Percentiles rank a stretch among this genome's conserved stretches.
Evolutionary conservation across 2,888 invertebrate genomes (phyloP).

Genomic region (Anoncus sp.): DNA sequence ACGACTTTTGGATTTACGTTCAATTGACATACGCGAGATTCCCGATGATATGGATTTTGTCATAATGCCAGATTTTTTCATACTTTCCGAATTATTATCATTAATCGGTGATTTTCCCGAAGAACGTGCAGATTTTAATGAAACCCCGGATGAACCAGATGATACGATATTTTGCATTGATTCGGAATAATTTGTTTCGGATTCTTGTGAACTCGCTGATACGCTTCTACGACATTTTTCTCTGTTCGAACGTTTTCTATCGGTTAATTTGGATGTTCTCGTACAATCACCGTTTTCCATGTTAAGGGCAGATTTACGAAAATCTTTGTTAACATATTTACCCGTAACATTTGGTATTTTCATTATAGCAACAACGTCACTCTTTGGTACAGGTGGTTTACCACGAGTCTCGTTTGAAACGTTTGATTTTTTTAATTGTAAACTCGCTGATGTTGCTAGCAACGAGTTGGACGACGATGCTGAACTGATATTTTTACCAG

Average conservation of each 20-base stretch:
- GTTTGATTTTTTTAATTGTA: constrained; percentile 63
- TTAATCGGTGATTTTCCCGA: constrained; percentile 60
- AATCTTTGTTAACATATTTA: constrained; percentile 88
- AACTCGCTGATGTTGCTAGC: constrained; percentile 12
- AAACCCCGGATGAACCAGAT: constrained; percentile 48
- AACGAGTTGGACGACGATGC: constrained; percentile 35
- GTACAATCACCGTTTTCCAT: constrained; percentile 83
- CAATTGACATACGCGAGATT: constrained; percentile 36
- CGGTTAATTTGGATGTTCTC: constrained; percentile 71
- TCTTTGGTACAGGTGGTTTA: constrained; percentile 84
- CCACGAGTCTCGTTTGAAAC: constrained; percentile 76
- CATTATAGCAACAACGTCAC: constrained; percentile 75
- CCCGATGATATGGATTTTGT: constrained; percentile 46
- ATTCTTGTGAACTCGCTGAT: constrained; percentile 83
- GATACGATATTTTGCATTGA: constrained; percentile 56
- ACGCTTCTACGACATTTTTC: constrained; percentile 78
- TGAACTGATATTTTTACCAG: constrained; percentile 61
- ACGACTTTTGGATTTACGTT: constrained; percentile 65
- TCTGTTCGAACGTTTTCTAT: constrained; percentile 57
- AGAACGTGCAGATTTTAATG: constrained; percentile 56
- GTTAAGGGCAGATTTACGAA: constrained; percentile 90
- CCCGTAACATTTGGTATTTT: constrained; percentile 70
- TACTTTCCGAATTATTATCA: constrained; percentile 54
- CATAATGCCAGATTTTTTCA: constrained; percentile 31
- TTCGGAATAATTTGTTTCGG: constrained; percentile 73